Evolutionary conservation across 2,113 vertebrate genomes (phyloP).

Genomic region (Siniperca knerii): DNA sequence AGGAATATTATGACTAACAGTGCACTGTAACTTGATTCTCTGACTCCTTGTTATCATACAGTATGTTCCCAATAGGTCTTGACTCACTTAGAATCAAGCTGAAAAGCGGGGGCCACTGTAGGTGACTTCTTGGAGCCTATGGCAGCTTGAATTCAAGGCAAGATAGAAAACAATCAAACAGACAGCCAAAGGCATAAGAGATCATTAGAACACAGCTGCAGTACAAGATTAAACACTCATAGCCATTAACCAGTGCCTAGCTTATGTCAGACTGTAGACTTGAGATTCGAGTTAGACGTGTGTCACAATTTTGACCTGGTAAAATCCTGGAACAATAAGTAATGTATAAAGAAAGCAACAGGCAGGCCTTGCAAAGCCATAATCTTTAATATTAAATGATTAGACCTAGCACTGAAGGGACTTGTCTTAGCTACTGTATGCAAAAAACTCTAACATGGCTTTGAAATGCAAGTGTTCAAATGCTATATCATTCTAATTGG

Average conservation of each 20-base stretch:
- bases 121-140: not conserved
- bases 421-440: not conserved
- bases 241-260: not conserved
- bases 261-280: not conserved
- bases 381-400: not conserved
- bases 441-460: not conserved
- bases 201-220: not conserved
- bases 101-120: not conserved
- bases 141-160: not conserved
- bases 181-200: not conserved
- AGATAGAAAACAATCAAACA: not conserved
- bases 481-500: not conserved
- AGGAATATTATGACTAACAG: constrained; percentile 44
- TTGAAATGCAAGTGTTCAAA: not conserved
- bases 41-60: constrained; percentile 14
- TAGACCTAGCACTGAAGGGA: not conserved
- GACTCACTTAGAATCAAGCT: not conserved
- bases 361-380: not conserved
- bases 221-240: not conserved
- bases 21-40: constrained; percentile 30
- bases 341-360: not conserved
- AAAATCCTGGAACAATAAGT: too few species aligned
- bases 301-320: not conserved
- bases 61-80: not conserved
- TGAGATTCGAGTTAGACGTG: not conserved